Conservation (phyloP, 2,113 vertebrate species). For the Oxyruncus cristatus region DNA sequence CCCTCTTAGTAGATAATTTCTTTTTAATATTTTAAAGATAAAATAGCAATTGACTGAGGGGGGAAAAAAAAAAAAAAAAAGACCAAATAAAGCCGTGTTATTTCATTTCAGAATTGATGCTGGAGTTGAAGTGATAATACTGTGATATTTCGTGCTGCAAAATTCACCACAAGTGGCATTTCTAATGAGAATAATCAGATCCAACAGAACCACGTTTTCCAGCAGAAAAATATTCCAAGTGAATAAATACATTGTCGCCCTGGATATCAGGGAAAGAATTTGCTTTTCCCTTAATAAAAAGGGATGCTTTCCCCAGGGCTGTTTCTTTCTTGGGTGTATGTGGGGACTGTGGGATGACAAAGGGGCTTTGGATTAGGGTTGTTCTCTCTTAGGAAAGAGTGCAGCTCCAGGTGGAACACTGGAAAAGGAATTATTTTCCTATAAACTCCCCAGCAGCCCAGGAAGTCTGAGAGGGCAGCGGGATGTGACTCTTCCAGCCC, state of each 20-base stretch:
- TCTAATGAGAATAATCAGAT: neutral
- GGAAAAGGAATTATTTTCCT: neutral
- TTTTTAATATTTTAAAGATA: neutral
- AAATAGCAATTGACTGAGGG: neutral
- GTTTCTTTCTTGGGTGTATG: neutral
- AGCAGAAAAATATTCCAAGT: neutral
- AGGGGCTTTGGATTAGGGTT: neutral
- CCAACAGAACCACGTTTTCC: neutral
- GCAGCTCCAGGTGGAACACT: neutral
- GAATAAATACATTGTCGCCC: neutral
- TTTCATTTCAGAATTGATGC: neutral
- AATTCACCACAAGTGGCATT: neutral
- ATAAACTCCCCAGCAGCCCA: neutral
- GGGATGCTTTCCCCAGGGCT: neutral
- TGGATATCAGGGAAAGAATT: neutral
- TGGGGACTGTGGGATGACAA: rapidly evolving
- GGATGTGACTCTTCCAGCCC: neutral
- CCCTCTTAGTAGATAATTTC: neutral
- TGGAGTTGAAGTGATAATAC: neutral
- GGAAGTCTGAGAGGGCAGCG: neutral
- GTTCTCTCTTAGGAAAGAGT: neutral
- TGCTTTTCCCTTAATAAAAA: neutral
- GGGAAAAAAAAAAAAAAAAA: neutral
- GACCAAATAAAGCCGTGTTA: neutral
- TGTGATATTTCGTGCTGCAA: neutral